These are phyloP conservation scores for Blastobasis lacticolella DNA, from an alignment of 2,888 invertebrate genomes.

Conservation along the genomic window DNA sequence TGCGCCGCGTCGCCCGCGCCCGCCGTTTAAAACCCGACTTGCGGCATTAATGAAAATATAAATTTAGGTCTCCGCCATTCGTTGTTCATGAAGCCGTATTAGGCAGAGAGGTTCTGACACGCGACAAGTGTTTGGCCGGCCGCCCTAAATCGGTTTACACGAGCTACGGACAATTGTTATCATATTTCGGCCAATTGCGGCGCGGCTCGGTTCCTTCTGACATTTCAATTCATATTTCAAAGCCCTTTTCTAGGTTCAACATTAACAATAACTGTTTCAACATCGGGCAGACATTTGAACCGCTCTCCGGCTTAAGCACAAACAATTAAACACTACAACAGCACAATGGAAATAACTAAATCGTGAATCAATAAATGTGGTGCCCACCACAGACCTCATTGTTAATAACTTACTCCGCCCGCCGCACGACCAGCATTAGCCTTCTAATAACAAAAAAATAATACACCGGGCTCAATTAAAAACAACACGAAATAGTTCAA, in stretches of 20 bases:
- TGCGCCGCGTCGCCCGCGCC: slow-evolving; percentile 43
- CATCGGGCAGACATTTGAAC: too few species aligned
- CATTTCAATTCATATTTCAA: too few species aligned
- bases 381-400: slow-evolving; percentile 4
- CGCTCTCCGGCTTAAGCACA: not conserved
- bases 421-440: slow-evolving; percentile 41
- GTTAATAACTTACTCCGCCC: slow-evolving; percentile 41
- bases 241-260: too few species aligned
- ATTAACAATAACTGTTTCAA: too few species aligned
- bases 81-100: slow-evolving; percentile 1
- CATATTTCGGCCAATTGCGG: too few species aligned
- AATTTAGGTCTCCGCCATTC: slow-evolving; percentile 22
- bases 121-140: not conserved
- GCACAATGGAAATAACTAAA: slow-evolving; percentile 8
- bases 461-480: slow-evolving; percentile 24
- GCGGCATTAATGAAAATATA: slow-evolving; percentile 48
- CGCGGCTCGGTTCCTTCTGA: too few species aligned
- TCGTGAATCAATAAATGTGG: slow-evolving; percentile 33
- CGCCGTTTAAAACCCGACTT: slow-evolving; percentile 53
- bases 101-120: not conserved
- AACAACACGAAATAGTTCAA: slow-evolving; percentile 34
- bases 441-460: slow-evolving; percentile 21
- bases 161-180: too few species aligned
- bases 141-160: too few species aligned
- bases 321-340: not conserved